Evolutionary conservation across 2,888 invertebrate species (phyloP), one percentile per base, ranked within the genome.

Genomic region (Caenorhabditis panamensis): DNA sequence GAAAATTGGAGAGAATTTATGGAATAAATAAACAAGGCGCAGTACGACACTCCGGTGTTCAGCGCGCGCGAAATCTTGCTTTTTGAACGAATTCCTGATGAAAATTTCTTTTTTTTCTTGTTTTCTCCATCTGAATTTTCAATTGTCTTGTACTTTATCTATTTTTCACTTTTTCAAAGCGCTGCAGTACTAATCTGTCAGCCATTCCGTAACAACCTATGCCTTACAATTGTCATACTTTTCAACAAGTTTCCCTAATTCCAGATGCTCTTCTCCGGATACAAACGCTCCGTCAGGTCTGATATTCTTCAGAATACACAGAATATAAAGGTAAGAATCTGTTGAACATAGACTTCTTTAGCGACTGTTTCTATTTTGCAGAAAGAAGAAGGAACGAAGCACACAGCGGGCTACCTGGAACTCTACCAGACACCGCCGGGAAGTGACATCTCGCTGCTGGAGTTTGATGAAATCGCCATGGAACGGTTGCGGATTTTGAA

Each of bases 381-480:
- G 61, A 59, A 51, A 11, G 59, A 31, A 31, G 47, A 47, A 41
- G 20, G 44, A 4, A 0, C 54, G 5, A 20, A 0, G 1, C 67
- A 76, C 26, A 28, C 28, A 2, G 63, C 73, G 4, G 69, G 63
- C 13, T 69, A 85, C 62, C 75, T 86, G 37, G 72, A 67, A 41
- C 58, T 89, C 53, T 89, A 89, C 64, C 59, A 79, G 28, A 61
- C 66, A 0, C 88, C 89, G 11, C 88, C 88, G 8, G 78, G 64
- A 13, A 87, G 86, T 36, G 81, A 85, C 18, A 88, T 90, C 20
- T 77, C 82, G 6, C 75, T 90, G n/a, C 44, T 53, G 13, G 89
- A 89, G 53, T 88, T 90, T 63, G 89, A 90, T 63, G 87, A 86
- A 51, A 83, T 88, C 58, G 89, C 88, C 11, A 68, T 73, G 47